Conservation (phyloP, 2,888 invertebrate genomes). For the Gymnoscelis rufifasciata region DNA sequence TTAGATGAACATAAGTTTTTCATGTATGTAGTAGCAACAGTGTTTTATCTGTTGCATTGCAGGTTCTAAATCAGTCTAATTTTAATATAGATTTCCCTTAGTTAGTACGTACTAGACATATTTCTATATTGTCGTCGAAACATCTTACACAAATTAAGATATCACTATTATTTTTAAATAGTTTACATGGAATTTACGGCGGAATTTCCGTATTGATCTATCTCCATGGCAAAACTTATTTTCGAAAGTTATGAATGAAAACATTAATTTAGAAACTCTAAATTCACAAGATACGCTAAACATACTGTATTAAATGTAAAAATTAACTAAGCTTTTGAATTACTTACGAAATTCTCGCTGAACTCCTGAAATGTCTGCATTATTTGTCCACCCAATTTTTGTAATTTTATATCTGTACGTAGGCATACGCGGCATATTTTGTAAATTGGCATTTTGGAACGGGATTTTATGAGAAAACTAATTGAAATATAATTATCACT, state of each 20-base stretch:
- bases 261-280: background rate
- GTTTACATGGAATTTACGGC: background rate
- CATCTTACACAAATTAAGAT: background rate
- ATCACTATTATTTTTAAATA: background rate
- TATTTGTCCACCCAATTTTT: background rate
- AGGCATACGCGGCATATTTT: slow-evolving; percentile 1
- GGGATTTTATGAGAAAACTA: no score
- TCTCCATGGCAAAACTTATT: background rate
- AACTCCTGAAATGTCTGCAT: background rate
- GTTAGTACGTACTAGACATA: no score
- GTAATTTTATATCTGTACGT: background rate
- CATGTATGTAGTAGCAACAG: no score
- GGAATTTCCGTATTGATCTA: slow-evolving; percentile 1
- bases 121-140: no score
- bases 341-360: background rate
- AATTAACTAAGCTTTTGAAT: background rate
- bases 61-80: no score
- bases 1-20: no score
- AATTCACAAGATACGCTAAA: background rate
- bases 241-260: background rate
- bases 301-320: no score
- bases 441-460: background rate
- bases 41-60: no score
- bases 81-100: no score
- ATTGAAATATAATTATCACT: no score